Evolutionary conservation across 2,888 invertebrate species (phyloP).

Genomic region (Chorisops tibialis): DNA sequence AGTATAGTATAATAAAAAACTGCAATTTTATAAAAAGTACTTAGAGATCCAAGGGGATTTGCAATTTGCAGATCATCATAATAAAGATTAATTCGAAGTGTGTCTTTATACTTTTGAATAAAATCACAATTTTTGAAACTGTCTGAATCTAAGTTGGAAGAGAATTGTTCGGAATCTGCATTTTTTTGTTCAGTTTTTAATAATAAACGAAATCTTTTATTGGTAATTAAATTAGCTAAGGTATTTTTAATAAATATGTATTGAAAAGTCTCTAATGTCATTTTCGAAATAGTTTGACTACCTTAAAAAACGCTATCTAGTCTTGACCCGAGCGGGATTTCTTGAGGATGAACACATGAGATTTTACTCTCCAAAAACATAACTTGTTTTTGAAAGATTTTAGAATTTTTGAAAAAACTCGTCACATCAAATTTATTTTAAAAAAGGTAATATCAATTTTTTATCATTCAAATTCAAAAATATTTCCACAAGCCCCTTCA

Average conservation of each 20-base stretch:
- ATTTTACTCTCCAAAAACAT: background rate
- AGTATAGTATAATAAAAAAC: slow-evolving; percentile 26
- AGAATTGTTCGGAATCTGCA: background rate
- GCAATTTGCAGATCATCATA: slow-evolving; percentile 25
- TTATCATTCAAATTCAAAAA: too few species aligned
- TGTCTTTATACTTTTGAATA: background rate
- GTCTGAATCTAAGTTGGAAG: background rate
- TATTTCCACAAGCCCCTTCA: too few species aligned
- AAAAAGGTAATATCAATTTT: too few species aligned
- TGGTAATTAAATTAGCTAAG: background rate
- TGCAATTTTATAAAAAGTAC: slow-evolving; percentile 25
- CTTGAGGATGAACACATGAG: background rate
- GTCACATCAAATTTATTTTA: background rate
- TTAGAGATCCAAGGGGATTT: slow-evolving; percentile 20
- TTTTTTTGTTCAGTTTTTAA: background rate
- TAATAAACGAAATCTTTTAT: background rate
- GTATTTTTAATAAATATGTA: slow-evolving; percentile 12
- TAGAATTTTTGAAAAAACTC: background rate
- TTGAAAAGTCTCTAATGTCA: slow-evolving; percentile 12
- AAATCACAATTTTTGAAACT: background rate
- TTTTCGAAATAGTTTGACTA: background rate
- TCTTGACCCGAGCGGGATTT: background rate
- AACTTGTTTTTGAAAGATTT: background rate
- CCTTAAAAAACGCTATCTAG: background rate
- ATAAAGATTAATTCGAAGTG: slow-evolving; percentile 14